Base-by-base conservation (phyloP, 2,113 vertebrate genomes). In the Leucoraja erinaceus region DNA sequence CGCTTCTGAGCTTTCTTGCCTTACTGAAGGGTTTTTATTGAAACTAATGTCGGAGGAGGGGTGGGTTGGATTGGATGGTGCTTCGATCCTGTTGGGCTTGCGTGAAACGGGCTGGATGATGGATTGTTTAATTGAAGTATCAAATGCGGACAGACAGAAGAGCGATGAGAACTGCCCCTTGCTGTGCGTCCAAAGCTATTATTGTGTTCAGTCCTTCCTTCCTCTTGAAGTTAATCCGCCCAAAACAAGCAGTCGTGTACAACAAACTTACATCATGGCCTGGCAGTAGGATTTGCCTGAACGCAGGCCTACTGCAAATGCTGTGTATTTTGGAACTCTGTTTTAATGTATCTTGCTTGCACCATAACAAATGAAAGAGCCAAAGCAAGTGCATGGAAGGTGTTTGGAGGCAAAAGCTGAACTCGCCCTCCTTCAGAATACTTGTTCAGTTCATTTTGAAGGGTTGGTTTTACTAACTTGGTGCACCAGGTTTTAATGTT, bases 1-100 rank as follows among this genome's bases (percentile, higher is more conserved):
- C 68, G 5, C 90, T 54, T 20, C 68, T 74, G 68, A 91, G 90
- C 90, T 91, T 91, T 91, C 90, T 91, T 91, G 90, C 90, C 90
- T 91, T 91, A 91, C 90, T 25, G 90, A 72, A 72, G 66, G 90
- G 33, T 91, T 91, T 72, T 91, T 91, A 91, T 54, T 25, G 38
- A 12, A 28, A 70, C 66, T 28, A 74, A 31, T 66, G 18, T 4
- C 20, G 88, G 61, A 63, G 25, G 61, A 8, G 59, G 84, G 84
- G 4, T 22, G 38, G 31, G 68, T 16, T 38, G 31, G 77, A 38
- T 16, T 38, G 31, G 77, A 38, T 38, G 38, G 33, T 74, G 47
- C 47, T 74, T 54, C 18, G 66, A 54, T 91, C 33, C 33, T 74
- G 90, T 74, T 38, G 63, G 31, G 63, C 70, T 72, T 47, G 25